phyloP scores from a whole-genome alignment of 2,113 vertebrate species.

The Athene cunicularia region DNA sequence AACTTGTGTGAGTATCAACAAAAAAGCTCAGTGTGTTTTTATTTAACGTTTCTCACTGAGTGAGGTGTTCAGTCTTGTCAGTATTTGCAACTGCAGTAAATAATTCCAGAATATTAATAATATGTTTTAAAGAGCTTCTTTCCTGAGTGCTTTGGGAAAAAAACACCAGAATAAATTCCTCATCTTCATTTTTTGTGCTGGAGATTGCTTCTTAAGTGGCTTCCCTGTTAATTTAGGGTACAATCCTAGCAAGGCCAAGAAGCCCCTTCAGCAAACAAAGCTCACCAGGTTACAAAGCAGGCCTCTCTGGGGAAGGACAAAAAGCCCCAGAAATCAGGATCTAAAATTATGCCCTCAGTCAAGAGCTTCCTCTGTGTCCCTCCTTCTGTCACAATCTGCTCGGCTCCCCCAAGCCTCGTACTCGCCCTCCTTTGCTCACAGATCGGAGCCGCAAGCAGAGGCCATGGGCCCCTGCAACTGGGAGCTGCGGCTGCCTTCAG shows the following conservation, averaged over 20 bases:
- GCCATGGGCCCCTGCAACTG: background rate
- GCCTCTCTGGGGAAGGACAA: background rate
- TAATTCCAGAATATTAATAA: background rate
- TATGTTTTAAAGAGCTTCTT: background rate
- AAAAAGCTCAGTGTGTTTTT: background rate
- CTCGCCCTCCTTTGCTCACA: background rate
- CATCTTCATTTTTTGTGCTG: background rate
- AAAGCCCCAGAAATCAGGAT: background rate
- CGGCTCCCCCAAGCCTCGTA: rapidly evolving
- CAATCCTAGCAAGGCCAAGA: background rate
- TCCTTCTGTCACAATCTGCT: background rate
- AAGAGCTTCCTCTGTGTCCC: background rate
- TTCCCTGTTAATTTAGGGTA: background rate
- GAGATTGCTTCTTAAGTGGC: background rate
- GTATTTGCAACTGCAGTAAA: background rate
- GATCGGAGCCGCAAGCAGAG: background rate
- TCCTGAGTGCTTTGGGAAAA: background rate
- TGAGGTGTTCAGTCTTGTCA: background rate
- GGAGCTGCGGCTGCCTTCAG: background rate
- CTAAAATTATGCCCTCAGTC: background rate
- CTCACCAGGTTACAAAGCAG: background rate
- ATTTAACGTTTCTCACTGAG: too few relatives aligned
- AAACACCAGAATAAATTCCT: background rate
- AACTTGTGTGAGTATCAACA: rapidly evolving
- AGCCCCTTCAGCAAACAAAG: background rate